Evolutionary conservation across 2,113 vertebrate genomes (phyloP).

Genomic region (Microcebus jonahi): DNA sequence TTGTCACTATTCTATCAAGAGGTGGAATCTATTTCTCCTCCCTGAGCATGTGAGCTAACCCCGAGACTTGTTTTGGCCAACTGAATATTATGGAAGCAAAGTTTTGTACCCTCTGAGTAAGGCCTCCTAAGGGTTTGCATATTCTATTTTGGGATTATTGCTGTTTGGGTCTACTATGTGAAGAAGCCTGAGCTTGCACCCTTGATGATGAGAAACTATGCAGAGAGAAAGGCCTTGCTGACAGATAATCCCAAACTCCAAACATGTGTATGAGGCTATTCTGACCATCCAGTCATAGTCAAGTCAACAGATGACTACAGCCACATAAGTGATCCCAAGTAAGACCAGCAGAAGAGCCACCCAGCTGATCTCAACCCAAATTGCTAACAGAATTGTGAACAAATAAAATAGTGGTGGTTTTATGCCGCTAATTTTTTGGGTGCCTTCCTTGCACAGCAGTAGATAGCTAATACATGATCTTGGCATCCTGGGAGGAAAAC

Average conservation of each 20-base stretch:
- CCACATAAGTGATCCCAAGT: background rate
- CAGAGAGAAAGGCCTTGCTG: background rate
- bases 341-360: background rate
- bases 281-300: background rate
- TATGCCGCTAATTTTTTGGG: background rate
- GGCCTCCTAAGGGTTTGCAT: background rate
- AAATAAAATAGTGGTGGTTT: background rate
- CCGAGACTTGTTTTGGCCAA: background rate
- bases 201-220: background rate
- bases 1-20: background rate
- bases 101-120: background rate
- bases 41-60: background rate
- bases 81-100: background rate
- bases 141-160: background rate
- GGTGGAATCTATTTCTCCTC: background rate
- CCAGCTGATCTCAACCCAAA: background rate
- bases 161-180: background rate
- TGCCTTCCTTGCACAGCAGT: rapidly evolving
- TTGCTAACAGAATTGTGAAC: background rate
- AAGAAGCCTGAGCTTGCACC: background rate
- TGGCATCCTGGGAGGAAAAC: background rate
- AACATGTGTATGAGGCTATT: background rate
- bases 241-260: background rate
- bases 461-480: background rate
- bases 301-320: background rate